phyloP scores from a whole-genome alignment of 2,797 vertebrate species.

The Muscicapa comitata region DNA sequence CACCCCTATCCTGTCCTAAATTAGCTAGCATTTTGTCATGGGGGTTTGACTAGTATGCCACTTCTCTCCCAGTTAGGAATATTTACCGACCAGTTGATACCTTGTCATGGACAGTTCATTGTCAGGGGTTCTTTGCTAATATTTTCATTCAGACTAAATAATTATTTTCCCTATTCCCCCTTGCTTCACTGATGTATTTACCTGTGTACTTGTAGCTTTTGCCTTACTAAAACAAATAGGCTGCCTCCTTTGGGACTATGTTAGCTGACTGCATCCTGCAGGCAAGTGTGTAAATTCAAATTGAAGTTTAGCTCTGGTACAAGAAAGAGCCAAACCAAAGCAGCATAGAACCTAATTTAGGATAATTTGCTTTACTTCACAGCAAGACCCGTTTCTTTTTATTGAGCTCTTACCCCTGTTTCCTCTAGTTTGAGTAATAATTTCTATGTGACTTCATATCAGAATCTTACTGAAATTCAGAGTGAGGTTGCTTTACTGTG shows the following conservation, averaged over 20 bases:
- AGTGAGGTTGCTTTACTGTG: not conserved
- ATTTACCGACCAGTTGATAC: not conserved
- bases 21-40: not conserved
- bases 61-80: not conserved
- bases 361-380: not conserved
- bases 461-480: not conserved
- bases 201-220: not conserved
- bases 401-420: not conserved
- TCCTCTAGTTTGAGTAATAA: not conserved
- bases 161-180: not conserved
- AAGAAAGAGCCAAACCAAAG: not conserved
- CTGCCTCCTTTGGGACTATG: not conserved
- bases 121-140: accelerated
- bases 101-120: not conserved
- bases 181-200: not conserved
- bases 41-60: not conserved
- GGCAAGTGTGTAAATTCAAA: not conserved
- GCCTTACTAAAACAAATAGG: not conserved
- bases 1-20: not conserved
- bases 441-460: not conserved
- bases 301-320: not conserved
- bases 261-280: not conserved
- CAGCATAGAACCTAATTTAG: not conserved
- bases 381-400: not conserved
- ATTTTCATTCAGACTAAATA: not conserved